Evolutionary conservation across 2,888 invertebrate genomes (phyloP).

Genomic region (Neoaliturus tenellus): DNA sequence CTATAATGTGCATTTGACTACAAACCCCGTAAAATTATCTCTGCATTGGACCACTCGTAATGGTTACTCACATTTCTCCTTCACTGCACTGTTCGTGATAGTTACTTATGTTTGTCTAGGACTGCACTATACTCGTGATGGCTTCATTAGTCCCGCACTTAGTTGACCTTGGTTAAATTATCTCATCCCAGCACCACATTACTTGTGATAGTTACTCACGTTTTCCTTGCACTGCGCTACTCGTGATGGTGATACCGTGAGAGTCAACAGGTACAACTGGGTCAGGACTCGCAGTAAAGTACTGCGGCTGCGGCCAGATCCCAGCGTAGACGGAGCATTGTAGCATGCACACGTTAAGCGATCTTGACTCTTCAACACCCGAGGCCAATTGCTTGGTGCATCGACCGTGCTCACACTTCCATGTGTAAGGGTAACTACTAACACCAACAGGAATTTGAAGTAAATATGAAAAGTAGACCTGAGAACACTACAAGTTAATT

Average conservation of each 20-base stretch:
- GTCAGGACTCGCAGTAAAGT: constrained; percentile 70
- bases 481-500: no score
- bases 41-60: no score
- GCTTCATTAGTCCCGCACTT: no score
- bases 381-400: constrained; percentile 74
- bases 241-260: constrained; percentile 67
- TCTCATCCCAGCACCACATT: no score
- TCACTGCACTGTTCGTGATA: constrained; percentile 1
- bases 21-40: no score
- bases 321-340: constrained; percentile 69
- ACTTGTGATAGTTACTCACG: no score
- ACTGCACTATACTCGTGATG: no score
- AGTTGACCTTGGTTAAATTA: no score
- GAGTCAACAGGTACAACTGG: constrained; percentile 72
- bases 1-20: no score
- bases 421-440: constrained; percentile 66
- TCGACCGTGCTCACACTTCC: constrained; percentile 75
- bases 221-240: not conserved
- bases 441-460: not conserved
- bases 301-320: constrained; percentile 81
- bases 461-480: no score
- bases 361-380: constrained; percentile 53
- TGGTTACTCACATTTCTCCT: constrained; percentile 7
- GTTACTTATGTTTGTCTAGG: no score
- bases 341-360: constrained; percentile 55